A percentile compares a stretch with the other conserved stretches of the same genome.
These are phyloP conservation scores for Eurypyga helias DNA, from an alignment of 2,113 vertebrate genomes.

Conservation along the genomic window DNA sequence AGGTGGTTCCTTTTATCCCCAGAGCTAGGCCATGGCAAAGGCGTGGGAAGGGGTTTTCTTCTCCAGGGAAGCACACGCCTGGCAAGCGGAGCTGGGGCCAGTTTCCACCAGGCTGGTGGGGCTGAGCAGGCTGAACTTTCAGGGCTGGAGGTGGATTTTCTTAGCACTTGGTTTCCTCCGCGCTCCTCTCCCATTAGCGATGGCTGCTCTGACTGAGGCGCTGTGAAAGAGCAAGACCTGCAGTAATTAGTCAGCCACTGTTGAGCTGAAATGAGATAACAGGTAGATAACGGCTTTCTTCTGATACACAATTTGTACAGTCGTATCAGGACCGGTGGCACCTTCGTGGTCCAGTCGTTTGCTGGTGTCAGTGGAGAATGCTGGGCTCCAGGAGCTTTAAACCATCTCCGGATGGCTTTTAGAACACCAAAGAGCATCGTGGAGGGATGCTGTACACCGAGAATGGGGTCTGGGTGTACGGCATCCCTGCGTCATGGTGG, in stretches of 20 bases:
- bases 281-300: background rate
- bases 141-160: background rate
- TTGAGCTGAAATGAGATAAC: background rate
- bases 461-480: background rate
- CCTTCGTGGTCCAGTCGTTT: fast-evolving
- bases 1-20: background rate
- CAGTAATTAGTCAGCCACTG: background rate
- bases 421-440: fast-evolving
- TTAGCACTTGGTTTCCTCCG: background rate
- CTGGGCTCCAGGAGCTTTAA: background rate
- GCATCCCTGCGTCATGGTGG: too few species aligned
- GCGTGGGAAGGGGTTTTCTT: background rate
- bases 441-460: background rate
- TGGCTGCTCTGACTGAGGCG: background rate
- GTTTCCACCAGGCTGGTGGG: background rate
- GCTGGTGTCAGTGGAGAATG: background rate
- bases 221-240: background rate
- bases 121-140: background rate
- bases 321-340: fast-evolving
- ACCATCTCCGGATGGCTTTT: background rate
- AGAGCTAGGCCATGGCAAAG: background rate
- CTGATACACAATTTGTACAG: background rate
- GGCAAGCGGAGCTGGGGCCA: fast-evolving
- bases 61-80: background rate
- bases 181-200: background rate